phyloP scores from a whole-genome alignment of 2,797 vertebrate species.

The Falco berigora region DNA sequence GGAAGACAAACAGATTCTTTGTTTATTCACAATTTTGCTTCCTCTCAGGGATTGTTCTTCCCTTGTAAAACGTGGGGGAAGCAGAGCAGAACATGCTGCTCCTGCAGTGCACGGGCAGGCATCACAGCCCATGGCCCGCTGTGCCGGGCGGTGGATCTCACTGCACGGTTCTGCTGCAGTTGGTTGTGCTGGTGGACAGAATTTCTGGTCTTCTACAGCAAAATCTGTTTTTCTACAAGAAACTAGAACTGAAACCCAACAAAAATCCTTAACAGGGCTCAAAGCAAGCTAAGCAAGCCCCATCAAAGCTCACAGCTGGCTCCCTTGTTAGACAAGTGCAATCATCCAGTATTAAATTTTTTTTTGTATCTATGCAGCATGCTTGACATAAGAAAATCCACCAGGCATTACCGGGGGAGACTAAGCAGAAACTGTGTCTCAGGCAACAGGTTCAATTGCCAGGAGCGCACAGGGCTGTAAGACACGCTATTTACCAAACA shows the following conservation, averaged over 20 bases:
- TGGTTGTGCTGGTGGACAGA: not conserved
- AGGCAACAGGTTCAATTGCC: not conserved
- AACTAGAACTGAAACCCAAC: not conserved
- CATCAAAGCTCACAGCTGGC: not conserved
- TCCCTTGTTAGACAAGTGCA: not conserved
- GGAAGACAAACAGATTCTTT: not conserved
- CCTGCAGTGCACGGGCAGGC: not conserved
- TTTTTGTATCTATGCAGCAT: not conserved
- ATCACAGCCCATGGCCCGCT: accelerated
- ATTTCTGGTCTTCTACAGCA: not conserved
- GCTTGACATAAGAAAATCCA: not conserved
- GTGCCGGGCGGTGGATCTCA: not conserved
- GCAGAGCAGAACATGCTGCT: not conserved
- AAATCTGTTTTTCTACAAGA: not conserved
- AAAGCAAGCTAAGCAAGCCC: not conserved
- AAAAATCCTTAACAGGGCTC: not conserved
- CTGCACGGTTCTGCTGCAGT: not conserved
- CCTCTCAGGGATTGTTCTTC: not conserved
- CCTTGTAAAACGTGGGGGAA: not conserved
- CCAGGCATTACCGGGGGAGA: not conserved
- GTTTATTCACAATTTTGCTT: not conserved
- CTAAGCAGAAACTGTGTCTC: not conserved
- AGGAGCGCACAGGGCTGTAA: not conserved
- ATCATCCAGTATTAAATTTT: not conserved
- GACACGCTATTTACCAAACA: not conserved